Evolutionary conservation across 2,797 vertebrate genomes (phyloP), one percentile per base, ranked within the genome.

Genomic region (Epinephelus coioides): DNA sequence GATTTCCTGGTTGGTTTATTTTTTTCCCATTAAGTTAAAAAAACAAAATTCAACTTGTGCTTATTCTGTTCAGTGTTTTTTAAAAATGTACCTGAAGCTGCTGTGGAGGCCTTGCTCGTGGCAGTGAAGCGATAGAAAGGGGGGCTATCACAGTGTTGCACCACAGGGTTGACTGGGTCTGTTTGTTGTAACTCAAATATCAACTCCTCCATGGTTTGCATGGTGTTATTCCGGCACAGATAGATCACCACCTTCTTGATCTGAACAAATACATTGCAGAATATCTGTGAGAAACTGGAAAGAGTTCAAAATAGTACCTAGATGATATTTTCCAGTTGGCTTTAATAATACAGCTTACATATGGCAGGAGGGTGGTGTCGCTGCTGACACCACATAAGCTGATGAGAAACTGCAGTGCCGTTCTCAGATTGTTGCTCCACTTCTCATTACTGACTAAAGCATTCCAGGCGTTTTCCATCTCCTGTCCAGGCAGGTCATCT

Each of bases 401-500:
- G 90, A 98, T 98, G 64, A 99, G 96, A 91, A 99, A 99, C 91
- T 99, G 98, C 77, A 99, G 89, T 1, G 96, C 95, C 87, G 97
- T 96, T 83, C 97, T 92, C 85, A 99, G 94, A 91, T 99, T 99
- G 94, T 97, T 97, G 94, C 95, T 97, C 98, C 98, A 99, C 75
- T 97, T 99, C 78, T 98, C 97, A 17, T 98, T 99, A 94, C 96
- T 96, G 85, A 97, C 97, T 81, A 99, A 91, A 13, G 98, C 97
- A 68, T 98, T 99, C 98, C 98, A 99, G 76, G 96, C 97, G 9
- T 99, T 99, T 92, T 99, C 98, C 97, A 99, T 98, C 91, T 99
- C 98, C 2, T 96, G 95, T 57, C 98, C 98, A 0, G 98, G 97
- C 75, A 99, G 94, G 89, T 99, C 98, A 88, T 99, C 98, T 60